These are phyloP conservation scores for Corythornis leucogaster DNA, from an alignment of 2,797 vertebrate genomes.

Conservation along the genomic window DNA sequence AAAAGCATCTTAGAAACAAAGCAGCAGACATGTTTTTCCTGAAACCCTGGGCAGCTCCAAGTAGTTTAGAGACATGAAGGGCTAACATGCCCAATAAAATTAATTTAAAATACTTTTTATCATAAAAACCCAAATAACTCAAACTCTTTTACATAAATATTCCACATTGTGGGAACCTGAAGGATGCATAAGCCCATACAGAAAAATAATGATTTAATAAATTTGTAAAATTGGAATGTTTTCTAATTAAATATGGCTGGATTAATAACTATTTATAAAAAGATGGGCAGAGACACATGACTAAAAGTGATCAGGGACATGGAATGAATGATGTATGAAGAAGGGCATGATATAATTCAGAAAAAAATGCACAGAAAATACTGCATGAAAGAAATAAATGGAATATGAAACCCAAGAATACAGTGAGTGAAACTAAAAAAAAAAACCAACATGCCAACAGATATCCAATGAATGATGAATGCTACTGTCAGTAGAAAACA, in stretches of 20 bases:
- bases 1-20: conserved; percentile 5
- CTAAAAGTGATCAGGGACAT: background rate
- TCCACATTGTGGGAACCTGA: background rate
- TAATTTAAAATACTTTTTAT: background rate
- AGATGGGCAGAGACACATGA: background rate
- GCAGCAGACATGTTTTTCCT: background rate
- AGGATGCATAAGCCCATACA: background rate
- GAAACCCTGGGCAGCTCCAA: background rate
- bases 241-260: background rate
- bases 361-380: background rate
- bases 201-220: background rate
- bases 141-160: background rate
- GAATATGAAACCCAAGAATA: background rate
- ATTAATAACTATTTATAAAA: background rate
- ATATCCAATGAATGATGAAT: background rate
- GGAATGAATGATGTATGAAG: background rate
- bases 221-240: background rate
- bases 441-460: background rate
- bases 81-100: background rate
- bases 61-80: background rate
- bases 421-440: background rate
- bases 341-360: background rate
- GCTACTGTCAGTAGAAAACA: background rate
- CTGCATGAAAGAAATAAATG: background rate
- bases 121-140: background rate